Conservation (phyloP, 2,888 invertebrate species). For the Drosophila pseudotalamancana region DNA sequence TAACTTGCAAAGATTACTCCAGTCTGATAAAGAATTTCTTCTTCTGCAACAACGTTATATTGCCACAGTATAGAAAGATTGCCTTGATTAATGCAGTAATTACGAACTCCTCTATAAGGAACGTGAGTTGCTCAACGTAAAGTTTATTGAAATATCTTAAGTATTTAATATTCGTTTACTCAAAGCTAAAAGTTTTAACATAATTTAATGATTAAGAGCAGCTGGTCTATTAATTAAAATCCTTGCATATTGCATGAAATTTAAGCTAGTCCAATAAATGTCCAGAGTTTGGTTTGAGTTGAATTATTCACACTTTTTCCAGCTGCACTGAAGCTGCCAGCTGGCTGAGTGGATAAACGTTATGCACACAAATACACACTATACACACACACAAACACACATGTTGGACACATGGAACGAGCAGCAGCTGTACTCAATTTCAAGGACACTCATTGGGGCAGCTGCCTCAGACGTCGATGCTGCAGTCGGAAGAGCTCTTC, state of each 20-base stretch:
- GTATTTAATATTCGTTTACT: not conserved
- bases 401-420: not conserved
- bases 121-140: not conserved
- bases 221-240: conserved; percentile 33
- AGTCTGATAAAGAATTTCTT: too few relatives aligned
- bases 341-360: conserved; percentile 32
- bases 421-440: conserved; percentile 60
- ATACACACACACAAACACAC: not conserved
- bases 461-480: conserved; percentile 55
- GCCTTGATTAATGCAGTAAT: too few relatives aligned
- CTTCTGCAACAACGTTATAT: too few relatives aligned
- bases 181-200: not conserved
- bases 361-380: conserved; percentile 15
- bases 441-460: conserved; percentile 75
- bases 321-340: conserved; percentile 15
- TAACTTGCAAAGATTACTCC: too few relatives aligned
- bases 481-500: conserved; percentile 67
- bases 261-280: conserved; percentile 33
- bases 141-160: not conserved
- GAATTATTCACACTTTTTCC: conserved; percentile 55
- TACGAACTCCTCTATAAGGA: too few relatives aligned
- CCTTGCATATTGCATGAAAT: conserved; percentile 21
- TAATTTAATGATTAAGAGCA: conserved; percentile 44
- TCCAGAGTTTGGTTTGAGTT: conserved; percentile 15
- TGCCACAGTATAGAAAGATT: too few relatives aligned